phyloP scores from a whole-genome alignment of 2,888 invertebrate species.

The Pollenia angustigena region DNA sequence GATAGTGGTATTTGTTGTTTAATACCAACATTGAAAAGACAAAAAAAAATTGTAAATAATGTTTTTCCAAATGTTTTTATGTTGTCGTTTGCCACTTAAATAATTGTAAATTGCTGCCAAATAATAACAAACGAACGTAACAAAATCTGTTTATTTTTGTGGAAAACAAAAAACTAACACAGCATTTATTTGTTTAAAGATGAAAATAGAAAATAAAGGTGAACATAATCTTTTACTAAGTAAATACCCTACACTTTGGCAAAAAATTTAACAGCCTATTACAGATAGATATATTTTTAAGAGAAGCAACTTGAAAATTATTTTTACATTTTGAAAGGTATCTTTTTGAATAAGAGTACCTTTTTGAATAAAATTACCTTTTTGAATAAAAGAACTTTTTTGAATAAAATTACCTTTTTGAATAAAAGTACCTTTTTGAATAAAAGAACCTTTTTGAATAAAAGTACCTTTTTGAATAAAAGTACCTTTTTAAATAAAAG shows the following conservation, averaged over 20 bases:
- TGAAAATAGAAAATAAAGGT: background rate
- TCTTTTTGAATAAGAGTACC: too few relatives aligned
- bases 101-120: slow-evolving; percentile 67
- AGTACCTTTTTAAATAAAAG: too few relatives aligned
- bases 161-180: slow-evolving; percentile 21
- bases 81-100: slow-evolving; percentile 71
- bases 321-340: too few relatives aligned
- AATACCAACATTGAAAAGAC: slow-evolving; percentile 7
- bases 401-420: too few relatives aligned
- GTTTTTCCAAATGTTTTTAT: slow-evolving; percentile 56
- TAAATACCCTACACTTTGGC: background rate
- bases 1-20: slow-evolving; percentile 2
- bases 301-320: background rate
- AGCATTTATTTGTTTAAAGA: background rate
- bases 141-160: slow-evolving; percentile 12
- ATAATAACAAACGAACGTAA: slow-evolving; percentile 23
- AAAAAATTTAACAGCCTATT: background rate
- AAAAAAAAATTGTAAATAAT: slow-evolving; percentile 35
- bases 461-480: too few relatives aligned
- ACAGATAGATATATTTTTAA: background rate
- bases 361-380: too few relatives aligned
- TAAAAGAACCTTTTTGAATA: too few relatives aligned
- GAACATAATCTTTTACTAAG: background rate
- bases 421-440: too few relatives aligned
- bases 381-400: too few relatives aligned